A percentile compares a stretch with the other conserved stretches of the same genome.
Evolutionary conservation across 1,140 invertebrate species (phyloP).

Genomic region (Mylabris phalerata): DNA sequence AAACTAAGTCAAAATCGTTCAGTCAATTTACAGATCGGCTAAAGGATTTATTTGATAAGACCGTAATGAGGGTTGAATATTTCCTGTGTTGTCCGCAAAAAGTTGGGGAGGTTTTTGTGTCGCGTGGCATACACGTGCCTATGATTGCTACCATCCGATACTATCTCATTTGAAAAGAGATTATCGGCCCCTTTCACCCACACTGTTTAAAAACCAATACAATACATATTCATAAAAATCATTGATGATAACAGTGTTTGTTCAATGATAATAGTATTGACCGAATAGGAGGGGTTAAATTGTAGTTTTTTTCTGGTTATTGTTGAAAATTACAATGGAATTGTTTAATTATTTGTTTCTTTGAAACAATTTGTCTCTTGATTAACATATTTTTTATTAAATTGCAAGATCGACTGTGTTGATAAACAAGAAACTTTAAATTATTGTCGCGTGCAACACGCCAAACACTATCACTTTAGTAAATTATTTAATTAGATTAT

Average conservation of each 20-base stretch:
- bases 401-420: too few relatives aligned
- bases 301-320: too few relatives aligned
- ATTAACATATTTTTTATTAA: too few relatives aligned
- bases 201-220: slow-evolving; percentile 12
- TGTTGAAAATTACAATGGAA: too few relatives aligned
- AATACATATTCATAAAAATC: slow-evolving; percentile 14
- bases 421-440: slow-evolving; percentile 2
- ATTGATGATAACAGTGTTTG: background rate
- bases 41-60: slow-evolving; percentile 34
- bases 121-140: slow-evolving; percentile 33
- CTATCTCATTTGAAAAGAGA: slow-evolving; percentile 20
- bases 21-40: slow-evolving; percentile 32
- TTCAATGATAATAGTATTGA: too few relatives aligned
- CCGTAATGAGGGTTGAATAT: slow-evolving; percentile 30
- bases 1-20: slow-evolving; percentile 25
- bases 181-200: slow-evolving; percentile 21
- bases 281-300: too few relatives aligned
- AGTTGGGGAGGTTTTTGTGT: slow-evolving; percentile 11
- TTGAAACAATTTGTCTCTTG: too few relatives aligned
- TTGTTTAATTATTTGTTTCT: too few relatives aligned
- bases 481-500: slow-evolving; percentile 5
- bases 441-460: slow-evolving; percentile 4
- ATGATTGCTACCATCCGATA: slow-evolving; percentile 22
- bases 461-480: background rate
- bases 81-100: slow-evolving; percentile 27